These are phyloP conservation scores for Hemithea aestivaria DNA, from an alignment of 2,888 invertebrate species.

Conservation along the genomic window DNA sequence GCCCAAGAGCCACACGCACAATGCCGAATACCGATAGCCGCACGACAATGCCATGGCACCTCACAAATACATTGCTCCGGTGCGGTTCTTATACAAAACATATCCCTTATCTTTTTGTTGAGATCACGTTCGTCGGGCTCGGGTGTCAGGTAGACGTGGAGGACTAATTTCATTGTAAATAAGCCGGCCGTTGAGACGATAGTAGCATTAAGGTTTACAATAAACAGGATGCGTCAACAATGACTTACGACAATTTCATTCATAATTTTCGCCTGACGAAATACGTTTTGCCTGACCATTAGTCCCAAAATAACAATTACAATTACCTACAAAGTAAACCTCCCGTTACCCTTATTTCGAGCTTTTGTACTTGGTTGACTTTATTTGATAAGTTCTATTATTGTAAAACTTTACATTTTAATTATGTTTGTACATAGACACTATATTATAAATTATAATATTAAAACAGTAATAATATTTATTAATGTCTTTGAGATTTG, in stretches of 20 bases:
- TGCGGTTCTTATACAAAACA: slow-evolving; percentile 59
- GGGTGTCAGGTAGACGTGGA: slow-evolving; percentile 70
- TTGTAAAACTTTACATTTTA: too few relatives aligned
- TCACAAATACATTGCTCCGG: slow-evolving; percentile 49
- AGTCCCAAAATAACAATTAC: too few relatives aligned
- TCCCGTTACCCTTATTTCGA: too few relatives aligned
- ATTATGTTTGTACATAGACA: too few relatives aligned
- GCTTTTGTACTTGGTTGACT: too few relatives aligned
- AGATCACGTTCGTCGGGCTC: slow-evolving; percentile 49
- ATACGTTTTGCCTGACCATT: slow-evolving; percentile 5
- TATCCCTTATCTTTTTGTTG: slow-evolving; percentile 63
- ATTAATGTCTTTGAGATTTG: too few relatives aligned
- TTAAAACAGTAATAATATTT: too few relatives aligned
- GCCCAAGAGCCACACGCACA: slow-evolving; percentile 28
- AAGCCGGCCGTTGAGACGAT: slow-evolving; percentile 49
- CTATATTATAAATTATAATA: too few relatives aligned
- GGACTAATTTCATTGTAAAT: slow-evolving; percentile 53
- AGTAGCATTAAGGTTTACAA: slow-evolving; percentile 54
- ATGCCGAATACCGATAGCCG: slow-evolving; percentile 13
- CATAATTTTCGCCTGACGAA: slow-evolving; percentile 39
- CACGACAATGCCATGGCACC: slow-evolving; percentile 38
- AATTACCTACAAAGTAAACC: too few relatives aligned
- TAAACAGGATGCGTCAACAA: slow-evolving; percentile 67
- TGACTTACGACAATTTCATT: slow-evolving; percentile 46
- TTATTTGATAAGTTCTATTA: too few relatives aligned